phyloP scores from a whole-genome alignment of 2,888 invertebrate genomes.

The Diaprepes abbreviatus region DNA sequence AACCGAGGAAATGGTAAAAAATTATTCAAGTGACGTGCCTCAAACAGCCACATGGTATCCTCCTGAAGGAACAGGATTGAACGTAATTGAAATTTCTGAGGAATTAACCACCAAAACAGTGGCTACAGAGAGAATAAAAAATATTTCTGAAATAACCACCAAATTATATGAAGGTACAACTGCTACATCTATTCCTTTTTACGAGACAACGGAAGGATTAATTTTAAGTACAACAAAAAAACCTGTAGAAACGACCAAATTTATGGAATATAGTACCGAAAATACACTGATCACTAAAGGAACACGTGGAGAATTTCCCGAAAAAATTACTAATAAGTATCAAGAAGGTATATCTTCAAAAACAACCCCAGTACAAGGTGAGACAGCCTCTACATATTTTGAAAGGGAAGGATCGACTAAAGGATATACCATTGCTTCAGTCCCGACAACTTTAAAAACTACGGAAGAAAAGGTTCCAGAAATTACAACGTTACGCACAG shows the following conservation, averaged over 20 bases:
- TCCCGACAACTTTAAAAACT: neutral
- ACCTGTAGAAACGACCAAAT: neutral
- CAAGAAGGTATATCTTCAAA: neutral
- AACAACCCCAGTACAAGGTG: neutral
- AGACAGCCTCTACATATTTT: neutral
- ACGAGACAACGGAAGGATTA: neutral
- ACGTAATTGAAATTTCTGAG: neutral
- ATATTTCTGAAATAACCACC: conserved; percentile 10
- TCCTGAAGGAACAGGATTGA: neutral
- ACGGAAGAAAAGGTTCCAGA: neutral
- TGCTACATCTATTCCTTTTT: neutral
- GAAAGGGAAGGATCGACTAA: neutral
- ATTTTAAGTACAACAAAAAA: neutral
- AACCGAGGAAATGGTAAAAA: no score
- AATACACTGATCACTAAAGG: neutral
- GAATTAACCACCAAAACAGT: neutral
- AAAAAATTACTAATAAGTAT: neutral
- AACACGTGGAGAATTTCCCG: no score
- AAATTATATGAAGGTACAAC: conserved; percentile 8
- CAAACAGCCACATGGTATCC: no score
- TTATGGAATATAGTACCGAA: neutral
- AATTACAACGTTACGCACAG: neutral
- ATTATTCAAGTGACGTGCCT: no score
- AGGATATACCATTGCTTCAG: neutral
- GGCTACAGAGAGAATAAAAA: neutral